Evolutionary conservation across 2,113 vertebrate genomes (phyloP).

Genomic region (Ifrita kowaldi): DNA sequence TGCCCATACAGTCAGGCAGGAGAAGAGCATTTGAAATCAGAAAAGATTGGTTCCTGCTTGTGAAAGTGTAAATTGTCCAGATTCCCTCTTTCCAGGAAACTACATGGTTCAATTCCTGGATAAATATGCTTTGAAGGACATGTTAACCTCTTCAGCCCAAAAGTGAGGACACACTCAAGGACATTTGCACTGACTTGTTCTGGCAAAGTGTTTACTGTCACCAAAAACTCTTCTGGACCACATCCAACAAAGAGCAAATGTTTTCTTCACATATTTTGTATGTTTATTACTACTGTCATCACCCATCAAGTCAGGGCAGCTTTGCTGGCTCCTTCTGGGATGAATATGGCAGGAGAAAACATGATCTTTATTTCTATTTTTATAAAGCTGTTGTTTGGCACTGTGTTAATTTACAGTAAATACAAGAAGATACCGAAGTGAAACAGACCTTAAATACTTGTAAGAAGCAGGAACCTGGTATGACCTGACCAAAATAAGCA

Average conservation of each 20-base stretch:
- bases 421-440: background rate
- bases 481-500: background rate
- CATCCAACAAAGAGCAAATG: background rate
- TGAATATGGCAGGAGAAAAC: background rate
- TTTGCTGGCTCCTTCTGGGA: background rate
- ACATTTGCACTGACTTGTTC: background rate
- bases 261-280: background rate
- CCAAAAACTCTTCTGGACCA: background rate
- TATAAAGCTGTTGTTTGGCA: background rate
- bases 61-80: background rate
- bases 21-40: background rate
- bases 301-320: background rate
- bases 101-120: background rate
- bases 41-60: background rate
- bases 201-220: background rate
- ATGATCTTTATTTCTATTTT: background rate
- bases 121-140: background rate
- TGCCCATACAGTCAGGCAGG: background rate
- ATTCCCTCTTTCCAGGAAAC: background rate
- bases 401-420: background rate
- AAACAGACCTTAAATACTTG: background rate
- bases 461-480: background rate
- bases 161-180: background rate
- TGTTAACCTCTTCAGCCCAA: background rate
- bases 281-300: background rate